Percentiles rank a stretch among this genome's conserved stretches.
phyloP scores from a whole-genome alignment of 1,140 invertebrate genomes.

The Aleiodes sp. region DNA sequence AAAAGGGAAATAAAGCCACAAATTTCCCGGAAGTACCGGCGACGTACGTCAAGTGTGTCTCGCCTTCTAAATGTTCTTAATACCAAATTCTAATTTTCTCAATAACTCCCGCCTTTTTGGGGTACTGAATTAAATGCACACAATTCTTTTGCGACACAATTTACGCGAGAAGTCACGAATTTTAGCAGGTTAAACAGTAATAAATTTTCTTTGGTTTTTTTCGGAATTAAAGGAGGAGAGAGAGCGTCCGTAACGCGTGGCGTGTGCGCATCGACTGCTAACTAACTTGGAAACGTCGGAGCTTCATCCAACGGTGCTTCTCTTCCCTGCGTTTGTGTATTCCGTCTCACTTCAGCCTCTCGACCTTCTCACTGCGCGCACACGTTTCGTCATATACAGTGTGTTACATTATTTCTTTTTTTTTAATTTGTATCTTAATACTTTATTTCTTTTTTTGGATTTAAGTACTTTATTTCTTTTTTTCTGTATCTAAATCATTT shows the following conservation, averaged over 20 bases:
- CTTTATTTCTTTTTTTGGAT: no score
- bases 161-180: no score
- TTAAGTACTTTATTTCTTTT: no score
- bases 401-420: slow-evolving; percentile 32
- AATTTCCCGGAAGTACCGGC: neutral
- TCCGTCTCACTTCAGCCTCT: slow-evolving; percentile 16
- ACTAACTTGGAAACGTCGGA: slow-evolving; percentile 56
- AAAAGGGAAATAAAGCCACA: neutral
- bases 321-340: neutral
- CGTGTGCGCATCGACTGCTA: slow-evolving; percentile 65
- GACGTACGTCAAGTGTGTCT: neutral
- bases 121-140: no score
- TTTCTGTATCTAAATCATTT: no score
- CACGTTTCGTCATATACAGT: slow-evolving; percentile 40
- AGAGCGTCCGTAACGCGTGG: slow-evolving; percentile 57
- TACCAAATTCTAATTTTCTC: neutral
- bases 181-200: no score
- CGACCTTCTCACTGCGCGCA: slow-evolving; percentile 28
- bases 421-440: slow-evolving; percentile 38
- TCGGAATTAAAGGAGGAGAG: neutral
- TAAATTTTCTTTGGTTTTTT: slow-evolving; percentile 1
- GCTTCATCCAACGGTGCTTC: slow-evolving; percentile 40
- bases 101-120: no score
- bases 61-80: neutral
- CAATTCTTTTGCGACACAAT: no score